Base-by-base conservation (phyloP, 2,888 invertebrate species). In the Pteria penguin region DNA sequence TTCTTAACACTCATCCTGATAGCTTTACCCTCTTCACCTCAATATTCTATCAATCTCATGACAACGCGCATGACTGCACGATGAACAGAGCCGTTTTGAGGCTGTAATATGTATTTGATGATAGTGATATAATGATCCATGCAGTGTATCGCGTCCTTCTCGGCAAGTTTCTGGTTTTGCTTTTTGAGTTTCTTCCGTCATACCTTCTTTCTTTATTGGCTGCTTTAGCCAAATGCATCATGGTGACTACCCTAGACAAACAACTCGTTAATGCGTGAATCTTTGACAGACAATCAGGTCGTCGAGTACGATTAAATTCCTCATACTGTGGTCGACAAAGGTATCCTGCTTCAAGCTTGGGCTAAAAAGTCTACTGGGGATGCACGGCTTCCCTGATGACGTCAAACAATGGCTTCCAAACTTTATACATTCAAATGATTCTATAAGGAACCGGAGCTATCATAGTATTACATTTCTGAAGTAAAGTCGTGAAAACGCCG, bases 231-330 rank as follows among this genome's bases (percentile, higher is more conserved):
- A 14, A 27, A 0, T 66, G 24, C 55, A 27, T 54, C 26, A 52
- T 27, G 82, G 60, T 80, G 78, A 2, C 77, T 75, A 8, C 79
- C 80, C 24, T 80, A 79, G 0, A 76, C 80, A 65, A 79, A 77
- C 31, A 82, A 66, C 18, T 80, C 77, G 14, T 70, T 81, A 8
- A 78, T 72, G 11, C 78, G 54, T 22, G 52, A 22, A 52, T 73
- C 73, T 70, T 79, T 81, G 5, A 63, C 69, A 4, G 74, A 4
- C 60, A n/a, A 65, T 58, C 54, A 81, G 27, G 65, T 81, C 76
- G 65, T 81, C 81, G 61, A 81, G 58, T 11, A 81, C 54, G 18
- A 81, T 14, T 11, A 81, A 45, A 66, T 79, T 79, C 62, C 79
- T 79, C 1, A 72, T n/a, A 27, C 33, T 58, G 4, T 76, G 32